phyloP scores from a whole-genome alignment of 2,797 vertebrate genomes.

The Neosalanx taihuensis region DNA sequence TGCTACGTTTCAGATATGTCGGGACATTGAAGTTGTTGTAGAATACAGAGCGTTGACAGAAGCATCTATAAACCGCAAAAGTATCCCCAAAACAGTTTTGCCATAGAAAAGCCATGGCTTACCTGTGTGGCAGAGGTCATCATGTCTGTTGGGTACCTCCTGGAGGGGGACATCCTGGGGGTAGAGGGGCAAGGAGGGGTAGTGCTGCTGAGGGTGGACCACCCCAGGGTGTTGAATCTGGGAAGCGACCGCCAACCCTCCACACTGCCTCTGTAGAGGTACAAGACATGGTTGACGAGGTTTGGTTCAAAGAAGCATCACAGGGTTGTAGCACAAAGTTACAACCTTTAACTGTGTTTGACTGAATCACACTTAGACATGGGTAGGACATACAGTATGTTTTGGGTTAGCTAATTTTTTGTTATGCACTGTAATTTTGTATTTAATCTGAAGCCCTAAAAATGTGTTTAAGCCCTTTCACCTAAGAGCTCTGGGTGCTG shows the following conservation, averaged over 20 bases:
- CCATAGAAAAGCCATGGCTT: conserved; percentile 49
- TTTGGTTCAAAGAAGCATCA: not conserved
- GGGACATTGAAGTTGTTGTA: not conserved
- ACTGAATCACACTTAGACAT: not conserved
- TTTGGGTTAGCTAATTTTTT: not conserved
- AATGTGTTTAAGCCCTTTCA: too few species aligned
- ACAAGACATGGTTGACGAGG: not conserved
- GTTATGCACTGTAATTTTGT: not conserved
- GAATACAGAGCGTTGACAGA: not conserved
- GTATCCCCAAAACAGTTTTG: not conserved
- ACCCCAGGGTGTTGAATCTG: conserved; percentile 75
- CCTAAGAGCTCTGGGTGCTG: too few species aligned
- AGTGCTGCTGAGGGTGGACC: conserved; percentile 75
- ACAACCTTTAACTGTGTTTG: too few species aligned
- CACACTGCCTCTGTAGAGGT: conserved; percentile 75
- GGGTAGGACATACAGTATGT: not conserved
- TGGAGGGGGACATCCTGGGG: conserved; percentile 83
- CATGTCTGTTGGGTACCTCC: conserved; percentile 88
- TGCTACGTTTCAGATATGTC: not conserved
- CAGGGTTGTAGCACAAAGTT: not conserved
- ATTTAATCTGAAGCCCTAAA: not conserved
- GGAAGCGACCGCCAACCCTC: conserved; percentile 65
- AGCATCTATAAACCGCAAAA: not conserved
- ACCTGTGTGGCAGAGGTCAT: conserved; percentile 81
- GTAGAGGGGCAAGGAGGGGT: conserved; percentile 75